Evolutionary conservation across 2,888 invertebrate species (phyloP), one percentile per base, ranked within the genome.

Genomic region (Smittia aterrima): DNA sequence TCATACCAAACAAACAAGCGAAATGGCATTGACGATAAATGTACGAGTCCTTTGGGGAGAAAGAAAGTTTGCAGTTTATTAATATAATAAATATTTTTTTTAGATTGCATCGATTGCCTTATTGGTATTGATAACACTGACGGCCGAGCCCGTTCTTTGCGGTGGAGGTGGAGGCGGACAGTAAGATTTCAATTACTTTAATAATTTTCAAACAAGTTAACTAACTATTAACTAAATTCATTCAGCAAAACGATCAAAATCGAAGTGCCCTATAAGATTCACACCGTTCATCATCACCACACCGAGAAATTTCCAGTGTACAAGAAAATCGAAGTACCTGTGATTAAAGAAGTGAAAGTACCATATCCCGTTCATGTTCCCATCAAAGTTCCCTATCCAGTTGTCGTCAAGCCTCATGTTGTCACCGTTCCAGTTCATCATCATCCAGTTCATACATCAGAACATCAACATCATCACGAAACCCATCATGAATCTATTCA

Each of bases 371-470:
- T 72, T 40, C 62, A 72, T 62, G 58, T 62, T 32, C 58, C 72
- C 18, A 54, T 72, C 16, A 72, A 72, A 62, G 72, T 72, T 7
- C 72, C 72, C 24, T 64, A 27, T 25, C 27, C 64, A 18, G 58
- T 71, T 20, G 54, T 72, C 22, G 16, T 72, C 3, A 62, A 72
- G 4, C 72, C 72, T n/a, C 72, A 72, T 72, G 40, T 72, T 62
- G 72, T 72, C 3, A 72, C 72, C 13, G 72, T 72, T 1, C 72
- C 72, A 38, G 72, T 72, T 22, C 72, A 72, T 62, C 72, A 72
- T 40, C 22, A 62, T 16, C 72, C 72, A 72, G 40, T 72, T 2
- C 72, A 72, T 24, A 38, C 72, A 13, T 27, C 27, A 58, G 62
- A 58, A 11, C 72, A 72, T 40, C 13, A 70, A 32, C 70, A 62